These are phyloP conservation scores for Sarcophaga subvicina DNA, from an alignment of 2,888 invertebrate species.

Conservation along the genomic window DNA sequence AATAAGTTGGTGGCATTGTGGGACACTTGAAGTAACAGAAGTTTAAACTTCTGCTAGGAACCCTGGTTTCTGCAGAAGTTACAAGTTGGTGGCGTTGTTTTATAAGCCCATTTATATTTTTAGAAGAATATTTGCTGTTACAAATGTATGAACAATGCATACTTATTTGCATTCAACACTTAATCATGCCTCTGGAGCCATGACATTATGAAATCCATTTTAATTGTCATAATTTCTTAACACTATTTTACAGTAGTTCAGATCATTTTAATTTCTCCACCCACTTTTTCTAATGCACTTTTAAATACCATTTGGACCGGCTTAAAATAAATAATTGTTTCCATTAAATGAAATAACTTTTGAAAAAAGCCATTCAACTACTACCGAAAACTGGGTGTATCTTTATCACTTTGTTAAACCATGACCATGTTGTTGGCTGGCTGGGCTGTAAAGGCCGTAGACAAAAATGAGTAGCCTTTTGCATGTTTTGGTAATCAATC, in stretches of 20 bases:
- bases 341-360: conserved; percentile 51
- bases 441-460: too few relatives aligned
- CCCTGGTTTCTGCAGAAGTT: too few relatives aligned
- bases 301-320: conserved; percentile 32
- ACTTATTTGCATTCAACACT: too few relatives aligned
- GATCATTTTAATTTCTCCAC: conserved; percentile 4
- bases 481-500: conserved; percentile 69
- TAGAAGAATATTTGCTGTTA: too few relatives aligned
- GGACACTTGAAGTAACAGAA: too few relatives aligned
- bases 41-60: too few relatives aligned
- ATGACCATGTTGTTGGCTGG: background rate
- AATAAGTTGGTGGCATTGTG: too few relatives aligned
- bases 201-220: too few relatives aligned
- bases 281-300: conserved; percentile 43
- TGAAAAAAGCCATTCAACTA: conserved; percentile 13
- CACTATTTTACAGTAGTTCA: conserved; percentile 10
- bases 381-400: conserved; percentile 65
- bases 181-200: too few relatives aligned
- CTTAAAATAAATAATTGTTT: conserved; percentile 46
- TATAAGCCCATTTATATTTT: too few relatives aligned
- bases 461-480: conserved; percentile 58
- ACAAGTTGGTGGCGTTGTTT: too few relatives aligned
- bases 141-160: too few relatives aligned
- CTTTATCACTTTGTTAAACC: conserved; percentile 51
- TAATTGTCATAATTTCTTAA: conserved; percentile 1